These are phyloP conservation scores for Bibio marci DNA, from an alignment of 2,888 invertebrate genomes.

Conservation along the genomic window DNA sequence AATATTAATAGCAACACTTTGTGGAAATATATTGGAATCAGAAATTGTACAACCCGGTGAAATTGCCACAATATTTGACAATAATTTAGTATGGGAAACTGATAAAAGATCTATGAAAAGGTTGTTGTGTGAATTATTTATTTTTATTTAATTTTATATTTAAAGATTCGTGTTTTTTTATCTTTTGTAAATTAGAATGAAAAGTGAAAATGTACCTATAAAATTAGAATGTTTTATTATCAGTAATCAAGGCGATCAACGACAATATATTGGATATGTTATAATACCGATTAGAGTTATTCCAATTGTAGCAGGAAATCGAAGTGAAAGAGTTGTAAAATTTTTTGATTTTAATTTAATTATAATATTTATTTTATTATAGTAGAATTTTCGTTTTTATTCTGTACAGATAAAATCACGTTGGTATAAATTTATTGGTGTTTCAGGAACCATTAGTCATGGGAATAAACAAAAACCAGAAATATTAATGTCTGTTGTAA, in stretches of 20 bases:
- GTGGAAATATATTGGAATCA: too few relatives aligned
- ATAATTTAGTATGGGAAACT: too few relatives aligned
- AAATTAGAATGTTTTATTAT: constrained; percentile 49
- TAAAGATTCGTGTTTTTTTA: constrained; percentile 1
- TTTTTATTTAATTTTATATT: neutral
- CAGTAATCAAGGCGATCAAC: constrained; percentile 22
- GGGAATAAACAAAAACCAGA: neutral
- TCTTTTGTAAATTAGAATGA: constrained; percentile 35
- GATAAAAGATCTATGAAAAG: too few relatives aligned
- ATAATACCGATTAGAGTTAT: constrained; percentile 51
- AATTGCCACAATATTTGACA: too few relatives aligned
- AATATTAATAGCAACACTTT: too few relatives aligned
- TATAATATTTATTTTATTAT: too few relatives aligned
- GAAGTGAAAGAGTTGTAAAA: too few relatives aligned
- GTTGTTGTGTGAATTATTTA: too few relatives aligned
- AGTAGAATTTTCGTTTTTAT: too few relatives aligned
- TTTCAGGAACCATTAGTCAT: constrained; percentile 22
- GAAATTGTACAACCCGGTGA: too few relatives aligned
- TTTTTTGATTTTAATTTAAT: too few relatives aligned
- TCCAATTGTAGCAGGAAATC: constrained; percentile 36
- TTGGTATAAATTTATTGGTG: constrained; percentile 45
- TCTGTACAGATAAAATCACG: constrained; percentile 35
- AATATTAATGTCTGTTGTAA: neutral
- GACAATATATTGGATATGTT: constrained; percentile 48
- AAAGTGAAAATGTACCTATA: constrained; percentile 54